A percentile compares a stretch with the other conserved stretches of the same genome.
These are phyloP conservation scores for Mythimna albipuncta DNA, from an alignment of 2,888 invertebrate species.

Conservation along the genomic window DNA sequence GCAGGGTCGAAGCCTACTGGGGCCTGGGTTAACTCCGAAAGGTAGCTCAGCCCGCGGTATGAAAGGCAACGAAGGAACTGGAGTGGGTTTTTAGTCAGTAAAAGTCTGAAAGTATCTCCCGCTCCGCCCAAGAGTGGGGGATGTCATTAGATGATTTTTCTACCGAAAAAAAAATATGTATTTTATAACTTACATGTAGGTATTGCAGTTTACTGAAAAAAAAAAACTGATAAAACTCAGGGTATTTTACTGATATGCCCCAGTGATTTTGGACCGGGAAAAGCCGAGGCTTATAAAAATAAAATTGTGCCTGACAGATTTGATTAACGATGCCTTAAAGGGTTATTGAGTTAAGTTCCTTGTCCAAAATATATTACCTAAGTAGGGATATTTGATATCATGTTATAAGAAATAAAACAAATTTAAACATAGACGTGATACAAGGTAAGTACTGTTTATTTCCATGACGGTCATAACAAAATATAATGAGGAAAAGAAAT, in stretches of 20 bases:
- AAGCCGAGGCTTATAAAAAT: constrained; percentile 37
- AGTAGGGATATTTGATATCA: constrained; percentile 27
- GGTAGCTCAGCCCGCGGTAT: too few species aligned
- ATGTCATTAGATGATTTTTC: too few species aligned
- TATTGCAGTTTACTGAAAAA: not conserved
- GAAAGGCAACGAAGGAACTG: too few species aligned
- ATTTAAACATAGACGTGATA: not conserved
- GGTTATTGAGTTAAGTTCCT: constrained; percentile 34
- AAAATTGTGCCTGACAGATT: constrained; percentile 45
- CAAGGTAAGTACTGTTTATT: too few species aligned
- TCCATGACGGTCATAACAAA: too few species aligned
- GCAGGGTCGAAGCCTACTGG: too few species aligned
- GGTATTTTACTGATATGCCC: constrained; percentile 6
- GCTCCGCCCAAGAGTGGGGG: too few species aligned
- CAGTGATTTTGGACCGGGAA: constrained; percentile 24
- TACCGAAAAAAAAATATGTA: too few species aligned
- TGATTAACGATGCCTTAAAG: constrained; percentile 45
- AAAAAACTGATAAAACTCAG: constrained; percentile 5
- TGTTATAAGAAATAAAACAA: not conserved
- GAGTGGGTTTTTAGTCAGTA: too few species aligned
- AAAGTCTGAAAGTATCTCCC: too few species aligned
- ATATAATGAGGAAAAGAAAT: too few species aligned
- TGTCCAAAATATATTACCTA: constrained; percentile 12
- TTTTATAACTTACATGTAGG: not conserved
- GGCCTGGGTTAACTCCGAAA: too few species aligned